Evolutionary conservation across 2,797 vertebrate genomes (phyloP), one percentile per base, ranked within the genome.

Genomic region (Anabas testudineus): DNA sequence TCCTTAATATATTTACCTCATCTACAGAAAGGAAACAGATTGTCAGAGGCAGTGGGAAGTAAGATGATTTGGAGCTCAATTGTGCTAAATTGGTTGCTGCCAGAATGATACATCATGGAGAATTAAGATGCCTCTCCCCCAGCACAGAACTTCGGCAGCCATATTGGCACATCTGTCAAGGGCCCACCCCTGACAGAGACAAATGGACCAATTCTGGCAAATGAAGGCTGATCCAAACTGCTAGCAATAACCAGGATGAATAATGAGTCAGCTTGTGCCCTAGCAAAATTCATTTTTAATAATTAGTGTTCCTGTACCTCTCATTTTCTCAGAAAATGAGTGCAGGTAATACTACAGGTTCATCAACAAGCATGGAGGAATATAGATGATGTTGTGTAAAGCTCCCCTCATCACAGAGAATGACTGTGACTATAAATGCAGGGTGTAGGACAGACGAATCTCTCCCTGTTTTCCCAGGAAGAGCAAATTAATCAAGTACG

Each of bases 121-220:
- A 94, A 95, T 94, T 94, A 95, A 92, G 91, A 94, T 90, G 88
- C 86, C 83, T 89, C 85, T 90, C 86, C 88, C 84, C 90, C 63
- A 91, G 86, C 87, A 81, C 86, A 83, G 77, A 90, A 92, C 79
- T 88, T 90, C 87, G 81, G 87, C 78, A 85, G 90, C 87, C 92
- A 91, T 93, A 93, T 94, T 94, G 94, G 92, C 91, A 93, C 90
- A 94, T 94, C 94, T 92, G 91, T 94, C 94, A 93, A 87, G 80
- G 78, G 88, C 84, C 90, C 83, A 85, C 91, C 89, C 87, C 75
- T 90, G 93, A 94, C 91, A 92, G 88, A 90, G 93, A 93, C 87
- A 92, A 92, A 93, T 93, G 85, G 84, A 86, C 90, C 89, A 85
- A 92, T 91, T 90, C 86, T 86, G 79, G 90, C 83, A 87, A 87